Evolutionary conservation across 2,113 vertebrate species (phyloP).

Genomic region (Anoura caudifer): DNA sequence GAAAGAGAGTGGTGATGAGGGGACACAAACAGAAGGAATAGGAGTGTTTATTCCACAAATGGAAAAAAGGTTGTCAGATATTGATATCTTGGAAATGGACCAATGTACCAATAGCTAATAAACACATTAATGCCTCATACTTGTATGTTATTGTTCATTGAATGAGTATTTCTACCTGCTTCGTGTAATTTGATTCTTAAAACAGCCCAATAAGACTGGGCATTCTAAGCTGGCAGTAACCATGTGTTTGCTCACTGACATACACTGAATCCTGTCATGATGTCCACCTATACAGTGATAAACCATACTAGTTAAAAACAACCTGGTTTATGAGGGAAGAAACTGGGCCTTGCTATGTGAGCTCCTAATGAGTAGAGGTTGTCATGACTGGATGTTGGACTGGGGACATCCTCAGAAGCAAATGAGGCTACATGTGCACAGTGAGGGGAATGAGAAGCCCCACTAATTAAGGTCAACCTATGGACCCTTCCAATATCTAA

Average conservation of each 20-base stretch:
- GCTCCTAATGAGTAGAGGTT: rapidly evolving
- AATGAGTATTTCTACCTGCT: neutral
- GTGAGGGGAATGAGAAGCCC: too few species aligned
- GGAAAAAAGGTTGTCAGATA: too few species aligned
- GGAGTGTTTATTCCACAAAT: neutral
- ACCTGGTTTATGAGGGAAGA: neutral
- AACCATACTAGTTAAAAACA: neutral
- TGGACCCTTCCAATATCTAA: neutral
- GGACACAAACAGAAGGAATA: too few species aligned
- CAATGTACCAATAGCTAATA: neutral
- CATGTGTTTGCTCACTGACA: neutral
- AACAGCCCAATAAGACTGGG: neutral
- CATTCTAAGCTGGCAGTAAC: rapidly evolving
- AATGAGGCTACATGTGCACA: too few species aligned
- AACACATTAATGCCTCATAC: rapidly evolving
- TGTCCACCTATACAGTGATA: neutral
- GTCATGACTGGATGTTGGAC: rapidly evolving
- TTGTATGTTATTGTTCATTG: too few species aligned
- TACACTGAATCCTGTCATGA: rapidly evolving
- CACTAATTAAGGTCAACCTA: rapidly evolving
- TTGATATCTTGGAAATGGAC: neutral
- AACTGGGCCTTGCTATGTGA: rapidly evolving
- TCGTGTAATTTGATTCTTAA: neutral
- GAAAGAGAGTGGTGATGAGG: rapidly evolving
- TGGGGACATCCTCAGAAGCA: neutral